Evolutionary conservation across 2,113 vertebrate genomes (phyloP), one percentile per base, ranked within the genome.

Genomic region (Orthochromis indermauri): DNA sequence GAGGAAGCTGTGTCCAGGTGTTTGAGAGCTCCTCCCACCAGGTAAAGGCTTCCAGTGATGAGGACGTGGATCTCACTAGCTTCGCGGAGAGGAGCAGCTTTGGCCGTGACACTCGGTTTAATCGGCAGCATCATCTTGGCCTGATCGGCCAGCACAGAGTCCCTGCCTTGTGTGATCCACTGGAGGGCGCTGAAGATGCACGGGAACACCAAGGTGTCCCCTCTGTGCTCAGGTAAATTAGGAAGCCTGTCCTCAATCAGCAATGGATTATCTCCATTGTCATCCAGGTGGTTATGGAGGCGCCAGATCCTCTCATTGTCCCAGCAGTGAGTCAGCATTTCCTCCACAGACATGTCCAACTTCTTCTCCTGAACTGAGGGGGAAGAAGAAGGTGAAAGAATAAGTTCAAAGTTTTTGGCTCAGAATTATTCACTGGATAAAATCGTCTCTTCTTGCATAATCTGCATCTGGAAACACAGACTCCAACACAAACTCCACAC

Each of bases 141-240:
- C 0, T 94, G 73, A 0, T 91, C 87, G 1, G 93, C 93, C 49
- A 98, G 94, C 5, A 94, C 63, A 0, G 97, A 92, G 80, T 99
- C 98, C 61, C 97, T 93, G 45, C 97, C 97, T 93, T 98, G 98
- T 1, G 95, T 96, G 81, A 98, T 96, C 98, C 98, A 99, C 84
- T 96, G 97, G 40, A 99, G 95, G 16, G 98, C 97, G 1, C 98
- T 97, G 4, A 97, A 96, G 93, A 99, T 98, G 91, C 98, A 98
- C 1, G 97, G 98, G 92, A 99, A 99, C 26, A 99, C 97, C 0
- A 98, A 93, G 0, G 98, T 96, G 61, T 96, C 92, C 1, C 63
- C 7, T 5, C 87, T 93, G 6, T 89, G 89, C 0, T 92, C 94
- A 0, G 95, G 90, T 2, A 93, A 89, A 45, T 96, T 92, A 4